Percentiles rank a stretch among this genome's conserved stretches.
phyloP scores from a whole-genome alignment of 2,113 vertebrate genomes.

The Microtus richardsoni region DNA sequence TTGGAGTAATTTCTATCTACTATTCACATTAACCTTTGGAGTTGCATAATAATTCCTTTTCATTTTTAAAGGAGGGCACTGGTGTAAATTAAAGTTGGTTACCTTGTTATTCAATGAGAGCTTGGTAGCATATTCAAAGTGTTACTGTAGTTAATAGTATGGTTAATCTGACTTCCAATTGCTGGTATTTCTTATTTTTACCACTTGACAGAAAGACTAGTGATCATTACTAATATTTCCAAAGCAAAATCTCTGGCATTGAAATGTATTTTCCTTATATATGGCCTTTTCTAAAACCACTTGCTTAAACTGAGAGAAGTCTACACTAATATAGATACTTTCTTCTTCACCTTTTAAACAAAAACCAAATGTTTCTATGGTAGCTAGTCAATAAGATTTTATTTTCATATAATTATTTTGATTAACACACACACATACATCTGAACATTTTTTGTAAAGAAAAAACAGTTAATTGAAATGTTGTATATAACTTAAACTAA shows the following conservation, averaged over 20 bases:
- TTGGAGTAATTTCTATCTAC: background rate
- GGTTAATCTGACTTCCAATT: background rate
- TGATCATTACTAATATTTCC: background rate
- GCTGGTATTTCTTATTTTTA: background rate
- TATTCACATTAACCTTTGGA: background rate
- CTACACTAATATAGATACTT: background rate
- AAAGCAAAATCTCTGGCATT: background rate
- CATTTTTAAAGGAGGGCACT: background rate
- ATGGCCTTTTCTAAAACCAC: background rate
- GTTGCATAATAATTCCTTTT: background rate
- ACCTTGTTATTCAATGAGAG: background rate
- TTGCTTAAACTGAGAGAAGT: background rate
- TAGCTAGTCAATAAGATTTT: background rate
- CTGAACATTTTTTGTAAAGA: background rate
- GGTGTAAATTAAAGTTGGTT: background rate
- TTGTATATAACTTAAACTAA: constrained; percentile 6
- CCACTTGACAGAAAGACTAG: background rate
- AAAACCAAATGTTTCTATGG: background rate
- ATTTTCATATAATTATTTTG: background rate
- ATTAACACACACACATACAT: background rate
- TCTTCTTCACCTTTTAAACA: background rate
- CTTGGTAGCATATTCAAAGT: background rate
- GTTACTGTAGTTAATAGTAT: background rate
- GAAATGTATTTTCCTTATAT: background rate
- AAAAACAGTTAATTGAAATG: background rate